Conservation (phyloP, 2,888 invertebrate genomes). For the Leptinotarsa rubiginosa region DNA sequence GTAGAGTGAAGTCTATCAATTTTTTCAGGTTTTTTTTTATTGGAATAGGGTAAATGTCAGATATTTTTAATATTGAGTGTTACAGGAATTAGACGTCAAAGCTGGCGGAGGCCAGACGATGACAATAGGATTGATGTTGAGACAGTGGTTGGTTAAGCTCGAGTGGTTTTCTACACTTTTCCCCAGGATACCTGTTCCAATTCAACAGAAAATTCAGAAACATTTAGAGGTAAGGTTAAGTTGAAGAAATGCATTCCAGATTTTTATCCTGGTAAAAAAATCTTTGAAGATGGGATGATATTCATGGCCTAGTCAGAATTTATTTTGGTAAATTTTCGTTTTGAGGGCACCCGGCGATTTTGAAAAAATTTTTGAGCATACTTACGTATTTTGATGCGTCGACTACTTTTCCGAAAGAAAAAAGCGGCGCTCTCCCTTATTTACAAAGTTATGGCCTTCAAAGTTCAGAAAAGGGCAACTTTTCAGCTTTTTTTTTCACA, state of each 20-base stretch:
- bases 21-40: slow-evolving; percentile 29
- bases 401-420: no score
- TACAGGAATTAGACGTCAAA: slow-evolving; percentile 93
- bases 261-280: neutral
- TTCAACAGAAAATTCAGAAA: slow-evolving; percentile 90
- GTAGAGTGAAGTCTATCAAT: slow-evolving; percentile 61
- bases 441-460: no score
- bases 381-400: no score
- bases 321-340: no score
- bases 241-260: neutral
- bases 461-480: no score
- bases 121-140: slow-evolving; percentile 91
- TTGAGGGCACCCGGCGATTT: no score
- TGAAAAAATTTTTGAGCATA: no score
- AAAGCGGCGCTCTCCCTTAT: no score
- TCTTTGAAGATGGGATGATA: neutral
- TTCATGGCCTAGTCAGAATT: neutral
- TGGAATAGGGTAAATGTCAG: slow-evolving; percentile 13
- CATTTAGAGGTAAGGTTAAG: slow-evolving; percentile 69
- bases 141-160: slow-evolving; percentile 93
- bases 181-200: slow-evolving; percentile 98
- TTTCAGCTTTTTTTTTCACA: no score
- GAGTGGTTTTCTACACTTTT: slow-evolving; percentile 99
- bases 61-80: slow-evolving; percentile 48
- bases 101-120: slow-evolving; percentile 96